Percentiles rank a stretch among this genome's conserved stretches.
These are phyloP conservation scores for Chunga burmeisteri DNA, from an alignment of 2,113 vertebrate species.

Conservation along the genomic window DNA sequence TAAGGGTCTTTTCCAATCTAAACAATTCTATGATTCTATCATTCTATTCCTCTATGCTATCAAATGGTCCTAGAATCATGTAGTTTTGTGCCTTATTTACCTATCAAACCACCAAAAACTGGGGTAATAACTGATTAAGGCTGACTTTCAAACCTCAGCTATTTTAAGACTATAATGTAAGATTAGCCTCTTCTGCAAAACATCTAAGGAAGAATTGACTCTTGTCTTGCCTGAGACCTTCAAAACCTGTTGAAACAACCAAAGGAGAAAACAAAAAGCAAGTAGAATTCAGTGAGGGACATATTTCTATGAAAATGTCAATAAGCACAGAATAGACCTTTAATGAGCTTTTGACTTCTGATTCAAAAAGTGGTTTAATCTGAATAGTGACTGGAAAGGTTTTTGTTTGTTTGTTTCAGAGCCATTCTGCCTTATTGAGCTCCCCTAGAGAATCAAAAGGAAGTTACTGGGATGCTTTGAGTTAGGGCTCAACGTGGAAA, in stretches of 20 bases:
- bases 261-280: neutral
- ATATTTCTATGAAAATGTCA: neutral
- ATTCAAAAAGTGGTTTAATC: neutral
- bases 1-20: neutral
- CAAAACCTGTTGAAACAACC: neutral
- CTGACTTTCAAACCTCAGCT: neutral
- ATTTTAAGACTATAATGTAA: neutral
- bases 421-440: neutral
- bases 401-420: neutral
- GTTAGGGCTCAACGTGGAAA: neutral
- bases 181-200: neutral
- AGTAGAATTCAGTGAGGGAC: neutral
- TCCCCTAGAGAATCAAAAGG: neutral
- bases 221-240: neutral
- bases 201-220: neutral
- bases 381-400: neutral
- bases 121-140: neutral
- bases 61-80: neutral
- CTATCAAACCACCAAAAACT: neutral
- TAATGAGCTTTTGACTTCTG: neutral
- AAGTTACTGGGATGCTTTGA: neutral
- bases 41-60: neutral
- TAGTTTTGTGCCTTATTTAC: neutral
- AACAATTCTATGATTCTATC: neutral
- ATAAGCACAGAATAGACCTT: neutral